Evolutionary conservation across 2,113 vertebrate genomes (phyloP), one percentile per base, ranked within the genome.

Genomic region (Anhinga anhinga): DNA sequence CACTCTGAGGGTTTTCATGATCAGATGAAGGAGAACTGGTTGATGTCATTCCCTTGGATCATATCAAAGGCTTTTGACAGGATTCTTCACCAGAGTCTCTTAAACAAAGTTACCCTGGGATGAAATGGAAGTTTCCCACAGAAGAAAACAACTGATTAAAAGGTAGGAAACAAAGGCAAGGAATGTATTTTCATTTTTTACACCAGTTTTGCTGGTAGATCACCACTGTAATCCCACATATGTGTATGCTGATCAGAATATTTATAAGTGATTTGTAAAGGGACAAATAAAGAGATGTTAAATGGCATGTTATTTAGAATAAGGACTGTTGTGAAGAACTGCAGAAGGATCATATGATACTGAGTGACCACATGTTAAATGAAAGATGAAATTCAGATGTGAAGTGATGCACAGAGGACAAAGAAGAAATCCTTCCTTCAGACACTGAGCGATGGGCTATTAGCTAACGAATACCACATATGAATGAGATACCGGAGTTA

Each of bases 151-250:
- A 40, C 21, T 36, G 20, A 47, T 47, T 73, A 29, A 52, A 84
- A 22, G 16, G 27, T 30, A 82, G 44, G 40, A 45, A 66, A 32
- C 10, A 70, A 78, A 84, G 11, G 15, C 27, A 18, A 13, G 47
- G 52, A 58, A 82, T 11, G 5, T 59, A 38, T 76, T 88, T 56
- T 85, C 22, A 12, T 16, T 21, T 86, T 76, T 88, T 82, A 62
- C 0, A 15, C 15, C 14, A 0, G 20, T 29, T 9, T 36, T 55
- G 18, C 27, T n/a, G 42, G 42, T 44, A 7, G 34, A 53, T 71
- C 14, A 58, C 11, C 7, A 42, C 19, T 13, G 22, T 55, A 65
- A 45, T 69, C 14, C 29, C 30, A 45, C 21, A 10, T 53, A 62
- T 7, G 12, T 34, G 26, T 21, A 12, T 44, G 42, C 30, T 61